Percentiles rank a stretch among this genome's conserved stretches.
phyloP scores from a whole-genome alignment of 2,888 invertebrate species.

The Troglohyphantes excavatus region DNA sequence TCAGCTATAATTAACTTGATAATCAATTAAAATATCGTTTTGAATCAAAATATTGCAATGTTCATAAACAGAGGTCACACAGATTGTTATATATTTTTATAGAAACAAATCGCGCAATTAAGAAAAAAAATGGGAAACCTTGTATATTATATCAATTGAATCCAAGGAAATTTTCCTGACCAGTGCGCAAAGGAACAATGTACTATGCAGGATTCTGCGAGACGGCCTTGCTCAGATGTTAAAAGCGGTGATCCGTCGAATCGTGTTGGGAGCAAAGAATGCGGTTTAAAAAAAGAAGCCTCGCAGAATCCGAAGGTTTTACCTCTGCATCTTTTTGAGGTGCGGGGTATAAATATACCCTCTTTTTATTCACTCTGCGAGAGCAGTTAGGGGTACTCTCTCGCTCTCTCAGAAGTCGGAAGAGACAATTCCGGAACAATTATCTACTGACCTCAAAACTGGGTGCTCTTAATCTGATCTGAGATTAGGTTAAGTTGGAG shows the following conservation, averaged over 20 bases:
- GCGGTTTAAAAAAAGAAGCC: slow-evolving; percentile 56
- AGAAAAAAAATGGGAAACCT: too few species aligned
- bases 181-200: too few species aligned
- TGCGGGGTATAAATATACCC: slow-evolving; percentile 56
- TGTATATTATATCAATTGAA: too few species aligned
- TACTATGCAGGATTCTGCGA: too few species aligned
- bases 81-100: too few species aligned
- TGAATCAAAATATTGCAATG: too few species aligned
- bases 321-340: slow-evolving; percentile 18
- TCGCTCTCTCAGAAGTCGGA: background rate
- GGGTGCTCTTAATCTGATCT: background rate
- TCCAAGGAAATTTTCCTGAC: too few species aligned
- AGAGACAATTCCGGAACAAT: background rate
- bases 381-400: background rate
- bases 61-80: too few species aligned
- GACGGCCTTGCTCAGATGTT: background rate
- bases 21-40: too few species aligned
- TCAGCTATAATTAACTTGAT: too few species aligned
- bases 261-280: slow-evolving; percentile 19
- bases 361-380: background rate
- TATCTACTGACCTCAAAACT: slow-evolving; percentile 24
- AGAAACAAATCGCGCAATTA: too few species aligned
- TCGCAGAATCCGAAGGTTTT: slow-evolving; percentile 25
- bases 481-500: background rate
- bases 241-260: slow-evolving; percentile 30